A percentile compares a stretch with the other conserved stretches of the same genome.
Conservation (phyloP, 1,140 invertebrate genomes). For the Heliconius hewitsoni region DNA sequence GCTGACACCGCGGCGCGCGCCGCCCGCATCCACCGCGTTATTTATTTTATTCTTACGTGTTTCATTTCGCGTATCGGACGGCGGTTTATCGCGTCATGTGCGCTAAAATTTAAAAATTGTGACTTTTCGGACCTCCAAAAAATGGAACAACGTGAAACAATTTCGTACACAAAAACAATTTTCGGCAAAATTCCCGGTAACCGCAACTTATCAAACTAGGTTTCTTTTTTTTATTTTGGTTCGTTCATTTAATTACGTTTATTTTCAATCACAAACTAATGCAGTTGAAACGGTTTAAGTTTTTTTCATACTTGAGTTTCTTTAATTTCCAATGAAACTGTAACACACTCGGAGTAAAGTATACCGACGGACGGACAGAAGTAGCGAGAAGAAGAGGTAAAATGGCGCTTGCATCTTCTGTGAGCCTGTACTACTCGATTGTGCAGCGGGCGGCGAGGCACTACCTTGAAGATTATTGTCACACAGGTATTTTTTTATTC, state of each 20-base stretch:
- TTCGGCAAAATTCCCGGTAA: conserved; percentile 63
- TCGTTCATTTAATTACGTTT: conserved; percentile 47
- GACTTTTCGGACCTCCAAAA: conserved; percentile 67
- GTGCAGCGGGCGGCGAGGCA: conserved; percentile 80
- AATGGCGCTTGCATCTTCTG: conserved; percentile 80
- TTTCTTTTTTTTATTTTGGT: conserved; percentile 52
- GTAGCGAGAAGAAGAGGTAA: conserved; percentile 60
- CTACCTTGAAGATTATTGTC: conserved; percentile 80
- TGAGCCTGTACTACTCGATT: conserved; percentile 81
- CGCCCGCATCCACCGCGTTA: conserved; percentile 68
- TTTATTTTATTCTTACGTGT: conserved; percentile 73
- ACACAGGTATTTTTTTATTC: conserved; percentile 63
- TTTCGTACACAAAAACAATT: conserved; percentile 67
- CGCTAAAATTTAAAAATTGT: conserved; percentile 60
- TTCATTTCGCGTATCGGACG: conserved; percentile 79
- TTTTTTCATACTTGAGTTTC: conserved; percentile 54
- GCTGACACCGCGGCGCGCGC: conserved; percentile 69
- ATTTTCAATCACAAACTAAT: conserved; percentile 55
- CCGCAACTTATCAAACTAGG: conserved; percentile 76
- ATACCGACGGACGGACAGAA: conserved; percentile 60
- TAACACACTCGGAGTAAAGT: conserved; percentile 60
- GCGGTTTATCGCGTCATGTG: conserved; percentile 70
- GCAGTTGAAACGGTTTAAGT: conserved; percentile 52
- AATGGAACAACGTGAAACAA: conserved; percentile 68
- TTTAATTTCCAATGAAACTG: conserved; percentile 64